Conservation (phyloP, 2,113 vertebrate species). For the Ptyas mucosa region DNA sequence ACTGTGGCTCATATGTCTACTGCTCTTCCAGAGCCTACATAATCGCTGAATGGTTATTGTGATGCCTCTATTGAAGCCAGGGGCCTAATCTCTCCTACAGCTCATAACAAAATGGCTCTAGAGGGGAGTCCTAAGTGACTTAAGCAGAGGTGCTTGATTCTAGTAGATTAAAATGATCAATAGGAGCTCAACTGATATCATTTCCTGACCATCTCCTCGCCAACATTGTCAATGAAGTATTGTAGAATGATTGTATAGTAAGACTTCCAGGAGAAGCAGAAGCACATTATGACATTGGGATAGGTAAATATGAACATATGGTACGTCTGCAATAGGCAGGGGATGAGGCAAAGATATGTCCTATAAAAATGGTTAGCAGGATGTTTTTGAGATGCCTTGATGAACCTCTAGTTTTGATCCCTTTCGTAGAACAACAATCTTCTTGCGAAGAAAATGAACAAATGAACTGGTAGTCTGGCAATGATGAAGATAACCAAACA, state of each 20-base stretch:
- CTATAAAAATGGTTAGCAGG: neutral
- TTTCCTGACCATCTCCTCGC: neutral
- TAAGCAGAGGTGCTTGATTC: neutral
- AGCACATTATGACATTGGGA: neutral
- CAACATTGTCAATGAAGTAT: neutral
- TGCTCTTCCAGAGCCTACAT: neutral
- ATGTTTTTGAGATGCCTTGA: neutral
- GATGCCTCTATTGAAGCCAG: neutral
- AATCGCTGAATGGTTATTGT: neutral
- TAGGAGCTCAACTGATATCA: neutral
- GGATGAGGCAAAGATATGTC: neutral
- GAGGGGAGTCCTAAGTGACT: neutral
- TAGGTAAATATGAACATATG: neutral
- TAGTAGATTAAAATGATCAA: neutral
- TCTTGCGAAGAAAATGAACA: neutral
- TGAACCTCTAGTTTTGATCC: neutral
- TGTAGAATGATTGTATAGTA: neutral
- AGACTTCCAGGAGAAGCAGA: neutral
- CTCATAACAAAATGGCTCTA: neutral
- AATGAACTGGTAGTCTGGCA: neutral
- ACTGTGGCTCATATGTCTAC: neutral
- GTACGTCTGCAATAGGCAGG: neutral
- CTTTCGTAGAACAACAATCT: neutral
- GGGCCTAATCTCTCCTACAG: neutral
- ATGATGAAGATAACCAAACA: neutral